Evolutionary conservation across 2,113 vertebrate genomes (phyloP), one percentile per base, ranked within the genome.

Genomic region (Artemisiospiza belli): DNA sequence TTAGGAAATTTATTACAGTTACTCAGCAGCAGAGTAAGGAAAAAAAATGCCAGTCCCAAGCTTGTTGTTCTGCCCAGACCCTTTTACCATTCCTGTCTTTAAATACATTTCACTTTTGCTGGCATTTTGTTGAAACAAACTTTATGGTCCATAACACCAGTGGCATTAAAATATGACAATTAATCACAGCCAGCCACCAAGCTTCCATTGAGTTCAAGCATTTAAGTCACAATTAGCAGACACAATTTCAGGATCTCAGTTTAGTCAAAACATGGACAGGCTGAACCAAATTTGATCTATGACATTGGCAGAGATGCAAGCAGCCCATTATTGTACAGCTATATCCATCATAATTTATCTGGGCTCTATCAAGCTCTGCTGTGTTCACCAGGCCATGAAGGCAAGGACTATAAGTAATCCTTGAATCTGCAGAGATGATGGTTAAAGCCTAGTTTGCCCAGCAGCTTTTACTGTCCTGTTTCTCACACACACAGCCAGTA

Each of bases 211-310:
- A 87, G 69, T 89, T 95, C 83, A 91, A 87, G 58, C 44, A 79
- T 75, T 92, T 92, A 94, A 89, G 87, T 82, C 81, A 68, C 91
- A 94, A 96, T 96, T 96, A 95, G 85, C 82, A 93, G 77, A 76
- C 58, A 35, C 66, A 85, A 33, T 79, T 96, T 92, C 95, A 93
- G 82, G 31, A 63, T 52, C 82, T 82, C 64, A 44, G 37, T 89
- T 94, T 76, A 91, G 89, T 84, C 4, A 6, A 72, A 92, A 91
- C 54, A 79, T 15, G 12, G 80, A 83, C 93, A 92, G 0, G 0
- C 83, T 59, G 83, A 78, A 82, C 54, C 27, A 52, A 46, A 81
- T 76, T 89, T 96, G 87, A 93, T 91, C 86, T 84, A 89, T 57
- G 66, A 44, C 77, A 78, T 6, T 83, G 92, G 95, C 94, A 95